phyloP scores from a whole-genome alignment of 2,888 invertebrate species.

The Epiperipatus broadwayi region DNA sequence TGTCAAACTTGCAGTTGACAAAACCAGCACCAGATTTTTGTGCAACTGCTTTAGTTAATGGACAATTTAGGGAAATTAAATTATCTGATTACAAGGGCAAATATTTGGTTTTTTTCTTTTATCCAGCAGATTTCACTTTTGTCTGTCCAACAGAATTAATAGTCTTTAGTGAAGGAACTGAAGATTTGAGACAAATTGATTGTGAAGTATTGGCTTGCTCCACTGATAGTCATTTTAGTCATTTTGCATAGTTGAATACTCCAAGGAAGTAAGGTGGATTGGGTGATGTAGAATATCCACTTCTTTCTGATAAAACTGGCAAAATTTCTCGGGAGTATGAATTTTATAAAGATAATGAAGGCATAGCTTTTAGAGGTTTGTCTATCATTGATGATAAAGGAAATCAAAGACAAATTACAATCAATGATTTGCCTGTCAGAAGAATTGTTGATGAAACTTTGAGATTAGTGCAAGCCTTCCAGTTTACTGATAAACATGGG shows the following conservation, averaged over 20 bases:
- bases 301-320: constrained; percentile 76
- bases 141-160: constrained; percentile 69
- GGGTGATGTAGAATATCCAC: constrained; percentile 79
- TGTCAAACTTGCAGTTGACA: no score
- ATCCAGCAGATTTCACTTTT: constrained; percentile 70
- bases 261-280: constrained; percentile 75
- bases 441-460: constrained; percentile 78
- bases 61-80: constrained; percentile 63
- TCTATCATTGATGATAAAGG: constrained; percentile 79
- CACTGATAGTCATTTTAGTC: constrained; percentile 88
- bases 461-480: constrained; percentile 86
- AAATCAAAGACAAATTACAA: constrained; percentile 73
- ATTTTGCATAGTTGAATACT: constrained; percentile 89
- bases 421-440: constrained; percentile 93
- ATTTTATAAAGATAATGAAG: constrained; percentile 70
- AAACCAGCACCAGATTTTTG: constrained; percentile 59
- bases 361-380: constrained; percentile 75
- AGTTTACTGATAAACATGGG: constrained; percentile 79
- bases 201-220: constrained; percentile 77
- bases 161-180: constrained; percentile 75
- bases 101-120: constrained; percentile 81
- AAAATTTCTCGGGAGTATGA: constrained; percentile 71
- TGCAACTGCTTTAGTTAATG: constrained; percentile 63
- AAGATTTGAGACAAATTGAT: constrained; percentile 47
- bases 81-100: constrained; percentile 65